Base-by-base conservation (phyloP, 1,140 invertebrate species). In the Aphidius gifuensis region DNA sequence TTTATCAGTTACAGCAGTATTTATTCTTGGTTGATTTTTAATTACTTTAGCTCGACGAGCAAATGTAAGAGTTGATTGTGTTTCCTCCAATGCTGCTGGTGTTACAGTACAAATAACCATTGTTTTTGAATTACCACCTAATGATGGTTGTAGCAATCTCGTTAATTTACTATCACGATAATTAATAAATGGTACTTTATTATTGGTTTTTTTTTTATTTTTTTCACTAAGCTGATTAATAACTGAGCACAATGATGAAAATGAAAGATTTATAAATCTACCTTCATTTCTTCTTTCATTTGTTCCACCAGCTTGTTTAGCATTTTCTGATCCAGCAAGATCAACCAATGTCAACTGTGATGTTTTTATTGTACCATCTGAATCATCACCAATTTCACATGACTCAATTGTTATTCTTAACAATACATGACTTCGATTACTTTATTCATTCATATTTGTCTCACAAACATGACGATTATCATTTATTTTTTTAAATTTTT, bases 161-260 rank as follows among this genome's bases (percentile, higher is more conserved):
- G 93, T 96, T 4, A 95, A 78, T 76, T 94, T 95, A 44, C 90
- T 93, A 65, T 94, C 91, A 11, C 93, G 84, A 74, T 89, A 94
- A 67, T 86, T 92, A 2, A 92, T 82, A 73, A 79, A 86, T 57
- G 83, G 85, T n/a, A 21, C n/a, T n/a, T 6, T n/a, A 9, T n/a
- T 23, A 9, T 43, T 9, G 1, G 0, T n/a, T 16, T 83, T 84
- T 64, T 38, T 51, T 61, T 55, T 68, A 23, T 59, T 63, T 16
- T 81, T 74, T 66, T 90, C 88, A 50, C 90, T 91, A 0, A 95
- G 78, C 63, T 91, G 87, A 71, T 87, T 88, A 59, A 94, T 93
- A 5, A 94, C 92, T 54, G 89, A 83, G 8, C 88, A 86, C 0
- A 94, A 78, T 0, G 85, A 80, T 0, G 87, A 86, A 1, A 94